Evolutionary conservation across 2,888 invertebrate species (phyloP), one percentile per base, ranked within the genome.

Genomic region (Leptopterna dolabrata): DNA sequence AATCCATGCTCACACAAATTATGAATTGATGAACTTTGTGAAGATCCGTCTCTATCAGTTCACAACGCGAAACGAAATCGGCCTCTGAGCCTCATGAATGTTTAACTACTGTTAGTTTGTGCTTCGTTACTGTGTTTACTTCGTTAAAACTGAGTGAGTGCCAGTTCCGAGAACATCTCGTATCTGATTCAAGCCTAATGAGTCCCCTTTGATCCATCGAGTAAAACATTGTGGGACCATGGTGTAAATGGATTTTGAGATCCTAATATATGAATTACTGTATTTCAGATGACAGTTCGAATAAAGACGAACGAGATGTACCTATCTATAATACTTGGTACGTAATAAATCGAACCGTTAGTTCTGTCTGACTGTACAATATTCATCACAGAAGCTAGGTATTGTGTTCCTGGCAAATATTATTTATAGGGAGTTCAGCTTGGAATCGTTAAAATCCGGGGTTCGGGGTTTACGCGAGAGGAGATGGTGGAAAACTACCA

Each of bases 41-140:
- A 47, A 47, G 13, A 47, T 9, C 1, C 1, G 47, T 4, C 13
- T 47, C 1, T 2, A n/a, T n/a, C n/a, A 47, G 13, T 13, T 47
- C 1, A 7, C 13, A 14, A 16, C 6, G 43, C 1, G 24, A 63
- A 63, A 63, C 24, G 63, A 24, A 63, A 63, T 24, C 24, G 24
- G 13, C 19, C 19, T 27, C 19, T 24, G 73, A 36, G n/a, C 73
- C 19, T 73, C 73, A 73, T 30, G 36, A 36, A 73, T 30, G 16
- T 41, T 73, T 73, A 73, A 36, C 6, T 36, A 36, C 73, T 13
- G n/a, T 29, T 73, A 73, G 29, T 71, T 71, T 16, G 73, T 30
- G 30, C 73, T 73, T 73, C 73, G 13, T 73, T 73, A 36, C 73
- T 16, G 73, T 73, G 73, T 71, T 71, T 71, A 36, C 71, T 16